phyloP scores from a whole-genome alignment of 2,113 vertebrate genomes.

The Hypomesus transpacificus region DNA sequence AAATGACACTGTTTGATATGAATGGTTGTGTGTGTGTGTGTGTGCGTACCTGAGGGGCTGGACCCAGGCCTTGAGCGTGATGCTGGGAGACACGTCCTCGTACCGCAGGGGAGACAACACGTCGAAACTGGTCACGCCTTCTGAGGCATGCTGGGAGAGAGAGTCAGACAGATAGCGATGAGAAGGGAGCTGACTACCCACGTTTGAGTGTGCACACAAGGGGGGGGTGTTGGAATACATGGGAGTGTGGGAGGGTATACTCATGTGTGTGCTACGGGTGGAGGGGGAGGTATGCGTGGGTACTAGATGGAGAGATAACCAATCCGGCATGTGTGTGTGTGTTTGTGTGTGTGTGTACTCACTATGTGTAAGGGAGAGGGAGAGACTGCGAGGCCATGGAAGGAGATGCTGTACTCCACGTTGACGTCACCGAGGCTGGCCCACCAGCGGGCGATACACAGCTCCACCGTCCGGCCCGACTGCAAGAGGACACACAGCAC shows the following conservation, averaged over 20 bases:
- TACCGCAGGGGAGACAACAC: conserved; percentile 87
- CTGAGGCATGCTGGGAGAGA: conserved; percentile 83
- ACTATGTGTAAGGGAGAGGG: conserved; percentile 92
- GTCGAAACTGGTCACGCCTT: conserved; percentile 90
- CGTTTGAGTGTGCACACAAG: too few relatives aligned
- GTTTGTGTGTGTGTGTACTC: conserved; percentile 60
- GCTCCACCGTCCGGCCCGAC: conserved; percentile 88
- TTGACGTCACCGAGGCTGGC: conserved; percentile 92
- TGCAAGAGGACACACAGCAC: conserved; percentile 48
- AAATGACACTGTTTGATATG: background rate
- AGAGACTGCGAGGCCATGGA: conserved; percentile 85
- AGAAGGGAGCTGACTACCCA: background rate
- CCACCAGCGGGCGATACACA: conserved; percentile 98
- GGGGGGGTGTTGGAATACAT: background rate
- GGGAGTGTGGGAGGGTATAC: background rate
- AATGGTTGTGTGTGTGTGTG: background rate
- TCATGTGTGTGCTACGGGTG: too few relatives aligned
- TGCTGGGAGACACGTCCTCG: conserved; percentile 89
- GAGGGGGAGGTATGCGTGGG: background rate
- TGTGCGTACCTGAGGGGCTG: conserved; percentile 86
- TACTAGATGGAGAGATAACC: background rate
- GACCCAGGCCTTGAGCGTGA: conserved; percentile 96
- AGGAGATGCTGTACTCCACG: conserved; percentile 89
- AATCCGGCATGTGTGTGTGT: background rate
- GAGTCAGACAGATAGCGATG: background rate